Conservation (phyloP, 1,140 invertebrate genomes). For the Drosophila pallidifrons region DNA sequence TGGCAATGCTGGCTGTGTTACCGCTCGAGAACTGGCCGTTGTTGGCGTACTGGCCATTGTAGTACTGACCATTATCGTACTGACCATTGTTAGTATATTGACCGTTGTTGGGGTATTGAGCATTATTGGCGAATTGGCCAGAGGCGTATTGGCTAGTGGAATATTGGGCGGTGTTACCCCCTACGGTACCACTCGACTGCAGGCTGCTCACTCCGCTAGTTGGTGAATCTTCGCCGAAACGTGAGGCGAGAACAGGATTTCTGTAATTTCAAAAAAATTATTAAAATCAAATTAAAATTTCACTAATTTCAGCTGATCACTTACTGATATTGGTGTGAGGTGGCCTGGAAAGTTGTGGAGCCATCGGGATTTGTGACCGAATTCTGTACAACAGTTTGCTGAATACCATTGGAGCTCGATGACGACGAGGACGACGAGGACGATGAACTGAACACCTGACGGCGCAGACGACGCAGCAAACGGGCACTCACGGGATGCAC, state of each 20-base stretch:
- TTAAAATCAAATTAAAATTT: too few relatives aligned
- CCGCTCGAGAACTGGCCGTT: too few relatives aligned
- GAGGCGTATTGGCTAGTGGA: too few relatives aligned
- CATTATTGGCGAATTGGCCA: too few relatives aligned
- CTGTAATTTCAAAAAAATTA: too few relatives aligned
- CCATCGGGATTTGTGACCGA: conserved; percentile 47
- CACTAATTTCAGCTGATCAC: too few relatives aligned
- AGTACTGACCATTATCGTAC: too few relatives aligned
- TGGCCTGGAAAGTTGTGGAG: not conserved
- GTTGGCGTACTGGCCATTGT: too few relatives aligned
- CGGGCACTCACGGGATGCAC: conserved; percentile 67
- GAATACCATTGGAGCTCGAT: conserved; percentile 51
- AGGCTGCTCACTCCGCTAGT: not conserved
- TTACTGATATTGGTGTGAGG: too few relatives aligned
- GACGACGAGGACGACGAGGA: conserved; percentile 71
- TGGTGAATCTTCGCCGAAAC: conserved; percentile 61
- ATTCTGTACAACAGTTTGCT: conserved; percentile 1
- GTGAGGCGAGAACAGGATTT: conserved; percentile 12
- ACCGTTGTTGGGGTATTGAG: too few relatives aligned
- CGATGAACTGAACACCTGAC: conserved; percentile 60
- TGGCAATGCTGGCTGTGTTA: not conserved
- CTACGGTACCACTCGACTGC: not conserved
- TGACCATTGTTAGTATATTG: too few relatives aligned
- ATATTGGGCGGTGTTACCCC: too few relatives aligned
- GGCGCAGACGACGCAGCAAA: conserved; percentile 74